Evolutionary conservation across 2,113 vertebrate species (phyloP).

Genomic region (Cebidichthys violaceus): DNA sequence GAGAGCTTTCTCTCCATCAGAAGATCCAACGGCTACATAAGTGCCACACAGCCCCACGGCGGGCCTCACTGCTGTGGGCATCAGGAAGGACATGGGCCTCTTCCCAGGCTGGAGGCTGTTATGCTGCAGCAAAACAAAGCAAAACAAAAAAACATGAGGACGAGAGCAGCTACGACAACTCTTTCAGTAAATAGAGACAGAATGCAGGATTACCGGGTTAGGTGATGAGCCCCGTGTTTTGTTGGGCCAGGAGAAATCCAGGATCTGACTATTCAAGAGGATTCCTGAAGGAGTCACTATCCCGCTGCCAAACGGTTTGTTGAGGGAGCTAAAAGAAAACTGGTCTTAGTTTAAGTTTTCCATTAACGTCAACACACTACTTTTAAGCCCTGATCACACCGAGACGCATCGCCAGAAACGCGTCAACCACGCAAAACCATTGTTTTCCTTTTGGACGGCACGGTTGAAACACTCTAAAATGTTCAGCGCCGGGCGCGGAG

Average conservation of each 20-base stretch:
- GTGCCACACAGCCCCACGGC: slow-evolving; percentile 93
- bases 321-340: slow-evolving; percentile 88
- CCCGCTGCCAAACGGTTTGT: slow-evolving; percentile 94
- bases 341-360: background rate
- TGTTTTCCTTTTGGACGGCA: too few relatives aligned
- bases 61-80: slow-evolving; percentile 93
- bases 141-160: slow-evolving; percentile 22
- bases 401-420: background rate
- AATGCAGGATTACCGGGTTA: slow-evolving; percentile 82
- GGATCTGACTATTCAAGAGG: slow-evolving; percentile 96
- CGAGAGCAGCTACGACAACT: background rate
- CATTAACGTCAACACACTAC: background rate
- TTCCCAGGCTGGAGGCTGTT: slow-evolving; percentile 89
- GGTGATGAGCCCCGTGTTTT: slow-evolving; percentile 83
- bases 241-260: slow-evolving; percentile 96
- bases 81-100: slow-evolving; percentile 92
- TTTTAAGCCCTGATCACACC: too few relatives aligned
- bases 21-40: slow-evolving; percentile 91
- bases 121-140: slow-evolving; percentile 78
- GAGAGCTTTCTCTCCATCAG: slow-evolving; percentile 89
- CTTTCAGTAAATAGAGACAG: background rate
- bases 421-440: too few relatives aligned
- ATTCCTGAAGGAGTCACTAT: slow-evolving; percentile 94
- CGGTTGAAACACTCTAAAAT: too few relatives aligned
- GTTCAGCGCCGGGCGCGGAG: too few relatives aligned